Conservation (phyloP, 2,888 invertebrate genomes). For the Ophion obscuratus region DNA sequence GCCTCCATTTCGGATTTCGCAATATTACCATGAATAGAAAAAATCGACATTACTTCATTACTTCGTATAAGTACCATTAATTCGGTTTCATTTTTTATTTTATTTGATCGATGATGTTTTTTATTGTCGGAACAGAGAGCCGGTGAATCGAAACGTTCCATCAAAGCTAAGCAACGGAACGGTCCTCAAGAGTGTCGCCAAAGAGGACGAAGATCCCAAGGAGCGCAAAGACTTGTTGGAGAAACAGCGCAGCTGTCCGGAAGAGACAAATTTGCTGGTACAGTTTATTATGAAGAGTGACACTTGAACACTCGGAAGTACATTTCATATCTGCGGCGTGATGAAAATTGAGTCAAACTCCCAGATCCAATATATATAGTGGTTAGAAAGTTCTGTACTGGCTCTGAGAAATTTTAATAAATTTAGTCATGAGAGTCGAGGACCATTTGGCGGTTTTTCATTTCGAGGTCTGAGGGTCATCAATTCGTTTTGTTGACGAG, state of each 20-base stretch:
- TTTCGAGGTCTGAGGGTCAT: too few species aligned
- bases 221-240: slow-evolving; percentile 75
- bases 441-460: too few species aligned
- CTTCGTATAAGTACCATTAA: neutral
- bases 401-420: too few species aligned
- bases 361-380: too few species aligned
- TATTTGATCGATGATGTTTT: neutral
- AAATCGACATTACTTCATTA: neutral
- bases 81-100: neutral
- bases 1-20: too few species aligned
- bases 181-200: slow-evolving; percentile 77
- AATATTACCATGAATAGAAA: neutral
- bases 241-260: slow-evolving; percentile 79
- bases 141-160: slow-evolving; percentile 68
- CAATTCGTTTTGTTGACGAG: too few species aligned
- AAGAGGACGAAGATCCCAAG: slow-evolving; percentile 72
- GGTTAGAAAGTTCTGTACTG: too few species aligned
- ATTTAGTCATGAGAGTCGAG: too few species aligned
- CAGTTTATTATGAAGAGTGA: slow-evolving; percentile 5
- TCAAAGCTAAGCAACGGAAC: slow-evolving; percentile 82
- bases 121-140: slow-evolving; percentile 42
- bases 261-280: slow-evolving; percentile 81
- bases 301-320: neutral
- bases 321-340: too few species aligned
- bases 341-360: too few species aligned